Evolutionary conservation across 2,797 vertebrate genomes (phyloP).

Genomic region (Eulemur coronatus): DNA sequence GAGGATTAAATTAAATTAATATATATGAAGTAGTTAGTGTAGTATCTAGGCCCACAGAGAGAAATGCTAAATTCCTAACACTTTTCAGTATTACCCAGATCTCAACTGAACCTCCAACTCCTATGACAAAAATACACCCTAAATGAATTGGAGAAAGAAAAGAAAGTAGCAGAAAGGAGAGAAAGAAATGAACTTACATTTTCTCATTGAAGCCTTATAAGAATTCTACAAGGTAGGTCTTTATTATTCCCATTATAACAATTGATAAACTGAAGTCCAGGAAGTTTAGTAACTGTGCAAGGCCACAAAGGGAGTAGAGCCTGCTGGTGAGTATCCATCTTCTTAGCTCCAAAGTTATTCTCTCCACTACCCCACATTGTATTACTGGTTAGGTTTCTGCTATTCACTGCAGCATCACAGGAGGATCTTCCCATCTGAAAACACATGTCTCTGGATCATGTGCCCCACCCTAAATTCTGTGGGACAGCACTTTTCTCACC

Average conservation of each 20-base stretch:
- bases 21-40: neutral
- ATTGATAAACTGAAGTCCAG: neutral
- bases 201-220: neutral
- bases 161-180: neutral
- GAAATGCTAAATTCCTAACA: neutral
- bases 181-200: neutral
- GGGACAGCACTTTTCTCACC: neutral
- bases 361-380: neutral
- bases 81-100: neutral
- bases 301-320: neutral
- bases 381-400: neutral
- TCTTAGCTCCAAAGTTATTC: neutral
- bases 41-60: neutral
- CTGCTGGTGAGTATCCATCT: neutral
- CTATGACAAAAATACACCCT: neutral
- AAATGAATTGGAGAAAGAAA: neutral
- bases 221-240: neutral
- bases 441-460: neutral
- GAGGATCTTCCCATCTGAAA: neutral
- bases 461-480: neutral
- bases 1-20: slow-evolving; percentile 11
- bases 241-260: neutral
- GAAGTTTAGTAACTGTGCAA: neutral
- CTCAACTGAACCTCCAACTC: neutral
- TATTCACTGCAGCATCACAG: neutral